Evolutionary conservation across 2,888 invertebrate genomes (phyloP), one percentile per base, ranked within the genome.

Genomic region (Idaea straminata): DNA sequence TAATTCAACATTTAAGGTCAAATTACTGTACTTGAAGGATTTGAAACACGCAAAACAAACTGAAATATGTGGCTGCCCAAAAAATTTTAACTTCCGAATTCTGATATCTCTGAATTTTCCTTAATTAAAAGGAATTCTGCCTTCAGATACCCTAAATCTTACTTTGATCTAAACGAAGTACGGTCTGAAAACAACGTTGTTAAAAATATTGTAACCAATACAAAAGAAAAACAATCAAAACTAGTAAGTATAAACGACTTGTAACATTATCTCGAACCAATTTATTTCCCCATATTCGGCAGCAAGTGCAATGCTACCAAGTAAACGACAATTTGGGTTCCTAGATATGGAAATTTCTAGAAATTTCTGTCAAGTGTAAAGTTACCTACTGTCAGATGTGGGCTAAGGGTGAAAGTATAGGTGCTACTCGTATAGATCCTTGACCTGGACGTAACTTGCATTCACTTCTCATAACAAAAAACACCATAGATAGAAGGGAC

Each of bases 351-450:
- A 13, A 47, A 47, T 47, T 7, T 36, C 10, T 10, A 10, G 47
- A 47, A 47, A 13, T 3, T 47, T 47, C 47, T 47, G 47, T 47
- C 47, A 47, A 47, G 47, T 60, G 59, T 35, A 16, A 64, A 61
- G 64, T 59, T 57, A 63, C 67, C 68, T 72, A 70, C 65, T 61
- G 66, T 66, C 61, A 65, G 66, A 74, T 71, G 71, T 73, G 62
- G 69, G 73, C 65, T 71, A 73, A 76, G 72, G 74, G 78, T 74
- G 77, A 78, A 78, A 78, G 77, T 78, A 62, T 25, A 61, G 63
- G 74, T 47, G 10, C 25, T 25, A 25, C 25, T 25, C 13, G 47
- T 47, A 47, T 47, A 47, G 47, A 47, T 69, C 64, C 64, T 66
- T 66, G 66, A 68, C 70, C 68, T 47, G 62, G 59, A 36, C 38